Base-by-base conservation (phyloP, 2,797 vertebrate species). In the Steatocranus sp. region DNA sequence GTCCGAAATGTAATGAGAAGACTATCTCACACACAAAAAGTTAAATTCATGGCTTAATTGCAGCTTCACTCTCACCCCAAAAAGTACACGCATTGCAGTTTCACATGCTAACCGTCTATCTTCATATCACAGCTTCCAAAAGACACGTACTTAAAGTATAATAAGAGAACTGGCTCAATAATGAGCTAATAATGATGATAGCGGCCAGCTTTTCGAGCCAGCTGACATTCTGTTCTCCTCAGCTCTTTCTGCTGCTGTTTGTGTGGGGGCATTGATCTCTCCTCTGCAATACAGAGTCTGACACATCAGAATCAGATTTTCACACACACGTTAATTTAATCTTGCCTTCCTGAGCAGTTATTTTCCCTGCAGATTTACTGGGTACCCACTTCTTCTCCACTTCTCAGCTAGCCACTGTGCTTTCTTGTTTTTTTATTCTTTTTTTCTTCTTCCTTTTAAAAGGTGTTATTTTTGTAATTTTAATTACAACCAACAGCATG, bases 301-400 rank as follows among this genome's bases (percentile, higher is more conserved):
- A 91, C 89, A 89, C 50, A 34, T 87, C 70, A 75, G 41, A 86
- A 90, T 88, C 83, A 63, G 50, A 91, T 89, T 87, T 89, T 80
- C 53, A 68, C 84, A 82, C 75, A 83, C 76, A 83, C 81, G 76
- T 81, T 75, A 75, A 76, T 84, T 83, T 82, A 50, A 82, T 84
- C 53, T 56, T 58, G 34, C 56, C 20, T 80, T 20, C 36, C 66
- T 7, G n/a, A 86, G 81, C 68, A 78, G 23, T 82, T 66, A 68
- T 74, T 87, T 58, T 43, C 34, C 12, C 25, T 17, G 43, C 25
- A 76, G 58, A 48, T 51, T 18, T 32, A 49, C 1, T 25, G 38
- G 38, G 63, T 43, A 27, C 23, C 23, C 38, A 46, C 63, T 70
- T 82, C 25, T 10, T 23, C 20, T 23, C 54, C 30, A 7, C 11